These are phyloP conservation scores for Hyphantria cunea DNA, from an alignment of 1,140 invertebrate genomes.

Conservation along the genomic window DNA sequence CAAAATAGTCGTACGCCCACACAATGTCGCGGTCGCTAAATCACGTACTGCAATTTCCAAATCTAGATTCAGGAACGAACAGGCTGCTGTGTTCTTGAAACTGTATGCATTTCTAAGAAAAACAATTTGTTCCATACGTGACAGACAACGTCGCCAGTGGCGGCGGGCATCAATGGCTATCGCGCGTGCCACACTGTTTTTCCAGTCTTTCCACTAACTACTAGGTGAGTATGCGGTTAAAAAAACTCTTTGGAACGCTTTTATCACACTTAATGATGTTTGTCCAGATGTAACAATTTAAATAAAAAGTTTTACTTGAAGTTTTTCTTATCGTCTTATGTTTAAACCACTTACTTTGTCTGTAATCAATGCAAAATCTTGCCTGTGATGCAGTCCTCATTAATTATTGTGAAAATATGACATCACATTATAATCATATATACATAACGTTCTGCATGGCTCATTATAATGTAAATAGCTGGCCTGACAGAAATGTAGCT, in stretches of 20 bases:
- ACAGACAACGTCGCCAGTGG: conserved; percentile 24
- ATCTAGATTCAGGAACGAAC: conserved; percentile 47
- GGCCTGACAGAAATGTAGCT: conserved; percentile 51
- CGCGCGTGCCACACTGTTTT: conserved; percentile 38
- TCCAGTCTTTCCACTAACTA: conserved; percentile 45
- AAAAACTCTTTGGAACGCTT: conserved; percentile 25
- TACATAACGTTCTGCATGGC: conserved; percentile 35
- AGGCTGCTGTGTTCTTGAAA: conserved; percentile 38
- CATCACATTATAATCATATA: too few relatives aligned
- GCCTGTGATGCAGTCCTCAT: conserved; percentile 29
- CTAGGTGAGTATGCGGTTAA: background rate
- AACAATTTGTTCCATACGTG: conserved; percentile 41
- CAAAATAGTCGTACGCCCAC: conserved; percentile 36
- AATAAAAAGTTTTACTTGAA: conserved; percentile 39
- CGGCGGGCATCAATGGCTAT: conserved; percentile 38
- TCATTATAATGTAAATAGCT: conserved; percentile 52
- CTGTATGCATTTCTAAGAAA: conserved; percentile 44
- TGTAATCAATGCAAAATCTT: conserved; percentile 38
- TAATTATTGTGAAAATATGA: conserved; percentile 43
- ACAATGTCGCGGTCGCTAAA: conserved; percentile 22
- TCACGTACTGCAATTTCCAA: conserved; percentile 52
- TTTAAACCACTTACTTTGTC: conserved; percentile 33
- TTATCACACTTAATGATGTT: conserved; percentile 33
- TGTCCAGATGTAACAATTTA: conserved; percentile 38
- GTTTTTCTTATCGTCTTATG: conserved; percentile 41